Base-by-base conservation (phyloP, 1,140 invertebrate species). In the Lasaia peninsularis region DNA sequence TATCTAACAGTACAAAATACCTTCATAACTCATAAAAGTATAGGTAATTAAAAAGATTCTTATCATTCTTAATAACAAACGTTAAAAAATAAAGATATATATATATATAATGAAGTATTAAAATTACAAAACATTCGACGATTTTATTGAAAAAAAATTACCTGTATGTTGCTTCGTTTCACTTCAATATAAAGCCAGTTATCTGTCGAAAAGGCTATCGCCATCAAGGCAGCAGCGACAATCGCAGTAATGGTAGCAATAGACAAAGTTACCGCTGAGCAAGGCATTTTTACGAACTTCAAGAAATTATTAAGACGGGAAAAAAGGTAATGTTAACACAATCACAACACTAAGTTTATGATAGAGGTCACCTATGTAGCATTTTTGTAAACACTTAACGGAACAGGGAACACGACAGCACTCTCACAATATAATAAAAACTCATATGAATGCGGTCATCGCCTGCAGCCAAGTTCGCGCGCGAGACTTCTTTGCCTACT, bases 161-260 rank as follows among this genome's bases (percentile, higher is more conserved):
- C 95, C 94, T 96, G 93, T 75, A 97, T 96, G 83, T 93, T 93
- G 64, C 92, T 93, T 67, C 96, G 91, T 86, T 96, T 95, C 60
- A 98, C 96, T 90, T 97, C 95, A 69, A 96, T 95, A 85, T 96
- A 95, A 67, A 97, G 91, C 97, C 97, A 98, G 91, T 98, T 98
- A 90, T 98, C 97, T 78, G 97, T 98, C 71, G 96, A 95, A 88
- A 98, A 98, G 65, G 96, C 95, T 80, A 98, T 98, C 60, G 96
- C 94, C 73, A 98, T 91, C 70, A 98, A 91, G 51, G 96, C 96
- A 73, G 96, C 96, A 65, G 96, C 95, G 71, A 98, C 95, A 76
- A 98, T 97, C 73, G 96, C 96, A 77, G 95, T 95, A 89, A 98
- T 97, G 74, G 97, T 98, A 62, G 96, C 97, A 88, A 98, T 93